phyloP scores from a whole-genome alignment of 2,888 invertebrate genomes.

The Apodemia zela region DNA sequence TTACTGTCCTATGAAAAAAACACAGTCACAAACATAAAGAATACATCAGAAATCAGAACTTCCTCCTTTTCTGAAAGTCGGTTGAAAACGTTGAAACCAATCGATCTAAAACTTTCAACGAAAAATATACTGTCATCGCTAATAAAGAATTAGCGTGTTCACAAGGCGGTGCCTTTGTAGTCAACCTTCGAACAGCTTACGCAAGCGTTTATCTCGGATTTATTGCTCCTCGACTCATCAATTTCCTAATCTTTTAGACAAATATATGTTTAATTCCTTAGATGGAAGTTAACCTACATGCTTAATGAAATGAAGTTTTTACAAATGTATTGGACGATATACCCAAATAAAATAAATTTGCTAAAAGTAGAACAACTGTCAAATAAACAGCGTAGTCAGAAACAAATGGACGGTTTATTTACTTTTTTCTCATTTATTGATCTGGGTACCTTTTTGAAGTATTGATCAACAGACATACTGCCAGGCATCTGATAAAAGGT shows the following conservation, averaged over 20 bases:
- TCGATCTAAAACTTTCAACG: not conserved
- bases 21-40: too few species aligned
- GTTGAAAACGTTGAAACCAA: too few species aligned
- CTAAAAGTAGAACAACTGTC: not conserved
- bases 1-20: too few species aligned
- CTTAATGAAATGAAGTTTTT: not conserved
- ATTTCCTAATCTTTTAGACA: constrained; percentile 12
- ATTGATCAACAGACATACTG: too few species aligned
- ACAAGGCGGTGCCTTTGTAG: constrained; percentile 8
- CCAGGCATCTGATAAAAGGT: too few species aligned
- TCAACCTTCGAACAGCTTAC: constrained; percentile 2
- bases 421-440: too few species aligned
- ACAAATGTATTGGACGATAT: not conserved
- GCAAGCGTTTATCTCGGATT: constrained; percentile 6
- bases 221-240: constrained; percentile 9
- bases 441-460: too few species aligned
- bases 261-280: constrained; percentile 9
- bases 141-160: not conserved
- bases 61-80: too few species aligned
- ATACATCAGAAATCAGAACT: too few species aligned
- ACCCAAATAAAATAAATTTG: not conserved
- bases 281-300: constrained; percentile 1
- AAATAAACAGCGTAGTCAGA: too few species aligned
- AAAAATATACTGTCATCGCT: constrained; percentile 1
- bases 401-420: too few species aligned